These are phyloP conservation scores for Rhadinocentrus ornatus DNA, from an alignment of 2,797 vertebrate genomes.

Conservation along the genomic window DNA sequence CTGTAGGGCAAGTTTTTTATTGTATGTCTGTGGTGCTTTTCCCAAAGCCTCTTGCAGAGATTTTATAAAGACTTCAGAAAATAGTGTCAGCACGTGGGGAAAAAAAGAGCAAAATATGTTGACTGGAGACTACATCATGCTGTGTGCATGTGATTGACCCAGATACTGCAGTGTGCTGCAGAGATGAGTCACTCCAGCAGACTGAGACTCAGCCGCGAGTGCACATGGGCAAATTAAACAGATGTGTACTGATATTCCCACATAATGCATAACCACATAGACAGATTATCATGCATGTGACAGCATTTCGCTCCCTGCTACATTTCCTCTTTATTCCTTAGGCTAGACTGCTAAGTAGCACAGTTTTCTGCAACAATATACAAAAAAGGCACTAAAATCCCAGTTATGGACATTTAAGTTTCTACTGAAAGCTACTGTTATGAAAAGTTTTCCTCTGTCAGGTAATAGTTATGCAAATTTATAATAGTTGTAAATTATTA, in stretches of 20 bases:
- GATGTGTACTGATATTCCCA: constrained; percentile 27
- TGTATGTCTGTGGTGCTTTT: too few relatives aligned
- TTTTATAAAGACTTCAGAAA: background rate
- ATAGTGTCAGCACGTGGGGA: background rate
- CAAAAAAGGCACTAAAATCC: background rate
- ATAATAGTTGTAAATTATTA: background rate
- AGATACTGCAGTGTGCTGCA: constrained; percentile 76
- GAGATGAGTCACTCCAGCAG: constrained; percentile 78
- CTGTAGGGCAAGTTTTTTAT: too few relatives aligned
- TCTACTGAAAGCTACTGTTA: background rate
- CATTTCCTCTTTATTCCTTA: constrained; percentile 39
- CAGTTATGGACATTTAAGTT: background rate
- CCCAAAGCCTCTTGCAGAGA: background rate
- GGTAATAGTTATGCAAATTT: background rate
- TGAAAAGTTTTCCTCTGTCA: background rate
- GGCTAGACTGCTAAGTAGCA: background rate
- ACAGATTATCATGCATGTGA: background rate
- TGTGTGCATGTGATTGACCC: constrained; percentile 27
- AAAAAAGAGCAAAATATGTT: background rate
- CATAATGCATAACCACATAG: constrained; percentile 1
- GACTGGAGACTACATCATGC: too few relatives aligned
- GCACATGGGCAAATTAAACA: constrained; percentile 6
- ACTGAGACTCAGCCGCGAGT: constrained; percentile 28
- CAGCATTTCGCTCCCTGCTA: constrained; percentile 11
- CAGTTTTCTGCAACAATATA: background rate